These are phyloP conservation scores for Eupeodes corollae DNA, from an alignment of 1,140 invertebrate genomes.

Conservation along the genomic window DNA sequence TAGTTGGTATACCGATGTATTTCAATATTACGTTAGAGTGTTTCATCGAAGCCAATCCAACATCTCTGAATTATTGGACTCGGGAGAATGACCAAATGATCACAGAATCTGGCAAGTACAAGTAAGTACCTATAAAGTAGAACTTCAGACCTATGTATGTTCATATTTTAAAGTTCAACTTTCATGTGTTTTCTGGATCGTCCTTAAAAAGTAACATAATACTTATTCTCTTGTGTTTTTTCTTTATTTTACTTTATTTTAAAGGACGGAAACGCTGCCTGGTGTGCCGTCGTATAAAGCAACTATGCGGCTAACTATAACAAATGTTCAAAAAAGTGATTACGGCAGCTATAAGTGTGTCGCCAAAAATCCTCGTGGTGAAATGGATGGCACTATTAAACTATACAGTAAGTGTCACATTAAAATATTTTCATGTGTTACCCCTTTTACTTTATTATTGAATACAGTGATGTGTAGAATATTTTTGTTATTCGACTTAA, in stretches of 20 bases:
- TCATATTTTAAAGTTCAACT: too few species aligned
- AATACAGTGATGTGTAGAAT: too few species aligned
- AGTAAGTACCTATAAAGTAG: too few species aligned
- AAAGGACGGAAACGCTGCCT: conserved; percentile 50
- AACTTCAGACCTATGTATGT: too few species aligned
- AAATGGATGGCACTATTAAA: conserved; percentile 82
- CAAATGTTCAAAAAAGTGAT: conserved; percentile 61
- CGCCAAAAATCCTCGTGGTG: conserved; percentile 83
- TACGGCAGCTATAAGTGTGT: conserved; percentile 86
- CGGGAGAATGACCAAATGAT: conserved; percentile 79
- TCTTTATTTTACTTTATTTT: conserved; percentile 5
- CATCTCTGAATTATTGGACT: conserved; percentile 85
- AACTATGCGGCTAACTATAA: conserved; percentile 69
- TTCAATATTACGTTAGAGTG: conserved; percentile 78
- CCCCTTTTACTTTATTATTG: too few species aligned
- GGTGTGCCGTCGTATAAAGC: conserved; percentile 65
- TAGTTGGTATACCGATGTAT: conserved; percentile 69
- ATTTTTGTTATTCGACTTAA: too few species aligned
- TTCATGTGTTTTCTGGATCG: too few species aligned
- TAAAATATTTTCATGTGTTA: too few species aligned
- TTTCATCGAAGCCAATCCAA: conserved; percentile 80
- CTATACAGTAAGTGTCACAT: conserved; percentile 68
- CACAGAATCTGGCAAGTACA: conserved; percentile 72
- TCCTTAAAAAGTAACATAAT: background rate
- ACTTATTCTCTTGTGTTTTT: background rate